phyloP scores from a whole-genome alignment of 2,888 invertebrate species.

The Calliphora vomitoria region DNA sequence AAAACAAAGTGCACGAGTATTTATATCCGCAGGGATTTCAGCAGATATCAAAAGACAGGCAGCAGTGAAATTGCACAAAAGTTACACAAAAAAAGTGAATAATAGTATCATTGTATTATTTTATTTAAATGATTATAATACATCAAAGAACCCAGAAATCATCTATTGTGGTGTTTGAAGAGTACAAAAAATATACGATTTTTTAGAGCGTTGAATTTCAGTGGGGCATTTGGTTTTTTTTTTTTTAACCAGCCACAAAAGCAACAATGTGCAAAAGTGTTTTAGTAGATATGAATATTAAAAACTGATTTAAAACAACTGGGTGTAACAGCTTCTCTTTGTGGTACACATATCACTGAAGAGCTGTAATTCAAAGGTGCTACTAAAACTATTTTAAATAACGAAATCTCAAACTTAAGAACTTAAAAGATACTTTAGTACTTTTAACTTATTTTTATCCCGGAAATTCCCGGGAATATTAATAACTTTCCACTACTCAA shows the following conservation, averaged over 20 bases:
- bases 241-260: not conserved
- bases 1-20: slow-evolving; percentile 59
- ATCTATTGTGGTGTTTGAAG: slow-evolving; percentile 39
- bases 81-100: slow-evolving; percentile 52
- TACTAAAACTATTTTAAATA: not conserved
- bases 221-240: not conserved
- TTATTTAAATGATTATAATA: slow-evolving; percentile 46
- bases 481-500: too few species aligned
- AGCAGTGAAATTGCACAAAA: slow-evolving; percentile 61
- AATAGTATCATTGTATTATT: slow-evolving; percentile 60
- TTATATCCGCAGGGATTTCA: slow-evolving; percentile 67
- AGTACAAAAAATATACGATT: slow-evolving; percentile 33
- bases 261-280: not conserved
- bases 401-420: not conserved
- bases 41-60: slow-evolving; percentile 57
- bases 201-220: slow-evolving; percentile 31
- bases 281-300: not conserved
- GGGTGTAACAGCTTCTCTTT: not conserved
- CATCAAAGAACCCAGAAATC: slow-evolving; percentile 50
- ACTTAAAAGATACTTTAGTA: too few species aligned
- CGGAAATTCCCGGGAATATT: too few species aligned
- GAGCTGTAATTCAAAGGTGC: not conserved
- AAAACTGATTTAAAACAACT: not conserved
- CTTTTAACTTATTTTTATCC: too few species aligned
- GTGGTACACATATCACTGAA: not conserved